Conservation (phyloP, 2,797 vertebrate species). For the Arrhamphus sclerolepis region DNA sequence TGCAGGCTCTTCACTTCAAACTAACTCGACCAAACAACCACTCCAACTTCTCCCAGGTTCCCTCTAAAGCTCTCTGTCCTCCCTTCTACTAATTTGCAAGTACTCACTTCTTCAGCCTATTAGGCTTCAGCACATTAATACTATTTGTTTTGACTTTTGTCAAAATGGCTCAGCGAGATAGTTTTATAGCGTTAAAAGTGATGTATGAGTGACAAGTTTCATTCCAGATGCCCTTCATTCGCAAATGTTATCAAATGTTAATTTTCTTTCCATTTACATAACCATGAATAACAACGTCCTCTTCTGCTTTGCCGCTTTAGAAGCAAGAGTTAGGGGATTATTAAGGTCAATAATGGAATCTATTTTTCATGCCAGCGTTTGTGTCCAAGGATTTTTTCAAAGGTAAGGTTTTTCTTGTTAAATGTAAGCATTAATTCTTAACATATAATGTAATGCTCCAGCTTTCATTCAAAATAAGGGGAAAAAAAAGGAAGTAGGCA, state of each 20-base stretch:
- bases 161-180: constrained; percentile 41
- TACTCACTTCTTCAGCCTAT: constrained; percentile 21
- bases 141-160: constrained; percentile 38
- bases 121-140: constrained; percentile 26
- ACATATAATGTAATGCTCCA: background rate
- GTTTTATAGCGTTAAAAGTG: constrained; percentile 39
- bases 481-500: constrained; percentile 8
- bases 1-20: constrained; percentile 68
- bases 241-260: constrained; percentile 55
- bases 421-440: background rate
- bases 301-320: constrained; percentile 32
- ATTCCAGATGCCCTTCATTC: constrained; percentile 40
- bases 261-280: constrained; percentile 44
- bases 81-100: constrained; percentile 48
- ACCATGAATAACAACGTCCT: constrained; percentile 44
- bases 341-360: constrained; percentile 32
- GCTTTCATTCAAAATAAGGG: background rate
- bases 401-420: constrained; percentile 2
- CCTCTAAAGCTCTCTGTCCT: constrained; percentile 28
- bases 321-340: constrained; percentile 49
- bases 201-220: constrained; percentile 47
- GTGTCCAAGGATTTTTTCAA: constrained; percentile 3
- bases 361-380: constrained; percentile 24
- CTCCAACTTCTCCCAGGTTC: constrained; percentile 49
- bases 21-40: constrained; percentile 64